These are phyloP conservation scores for Amphipyra berbera DNA, from an alignment of 2,888 invertebrate genomes.

Conservation along the genomic window DNA sequence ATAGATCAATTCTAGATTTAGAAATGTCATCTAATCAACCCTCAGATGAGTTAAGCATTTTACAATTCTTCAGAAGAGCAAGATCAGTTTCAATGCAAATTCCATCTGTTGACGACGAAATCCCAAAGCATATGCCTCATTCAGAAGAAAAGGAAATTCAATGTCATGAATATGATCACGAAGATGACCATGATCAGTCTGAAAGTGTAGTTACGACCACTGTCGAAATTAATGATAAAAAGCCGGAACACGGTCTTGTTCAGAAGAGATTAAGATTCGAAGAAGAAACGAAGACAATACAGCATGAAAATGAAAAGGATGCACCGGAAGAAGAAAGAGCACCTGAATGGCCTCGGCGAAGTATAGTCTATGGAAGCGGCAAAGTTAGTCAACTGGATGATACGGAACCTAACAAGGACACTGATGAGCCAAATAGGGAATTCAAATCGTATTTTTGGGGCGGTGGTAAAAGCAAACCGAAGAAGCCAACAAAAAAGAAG, in stretches of 20 bases:
- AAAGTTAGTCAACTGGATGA: slow-evolving; percentile 45
- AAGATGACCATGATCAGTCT: background rate
- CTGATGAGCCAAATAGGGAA: slow-evolving; percentile 66
- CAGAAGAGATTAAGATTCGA: slow-evolving; percentile 65
- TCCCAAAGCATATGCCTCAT: background rate
- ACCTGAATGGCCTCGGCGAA: slow-evolving; percentile 32
- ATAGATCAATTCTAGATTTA: slow-evolving; percentile 7
- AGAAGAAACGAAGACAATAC: slow-evolving; percentile 68
- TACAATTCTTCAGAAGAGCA: slow-evolving; percentile 69
- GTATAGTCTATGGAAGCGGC: slow-evolving; percentile 29
- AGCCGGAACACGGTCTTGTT: slow-evolving; percentile 12
- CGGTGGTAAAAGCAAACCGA: slow-evolving; percentile 62
- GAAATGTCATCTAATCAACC: slow-evolving; percentile 21
- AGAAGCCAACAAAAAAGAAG: slow-evolving; percentile 67
- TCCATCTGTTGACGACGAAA: background rate
- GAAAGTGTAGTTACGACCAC: background rate
- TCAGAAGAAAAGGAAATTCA: slow-evolving; percentile 68
- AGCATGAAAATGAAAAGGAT: slow-evolving; percentile 45
- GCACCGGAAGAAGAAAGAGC: slow-evolving; percentile 29
- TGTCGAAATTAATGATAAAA: slow-evolving; percentile 7
- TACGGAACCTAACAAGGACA: slow-evolving; percentile 52
- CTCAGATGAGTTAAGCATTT: slow-evolving; percentile 70
- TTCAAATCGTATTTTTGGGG: slow-evolving; percentile 73
- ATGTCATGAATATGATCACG: slow-evolving; percentile 63
- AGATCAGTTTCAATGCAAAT: slow-evolving; percentile 55